A percentile compares a stretch with the other conserved stretches of the same genome.
These are phyloP conservation scores for Strix uralensis DNA, from an alignment of 2,113 vertebrate species.

Conservation along the genomic window DNA sequence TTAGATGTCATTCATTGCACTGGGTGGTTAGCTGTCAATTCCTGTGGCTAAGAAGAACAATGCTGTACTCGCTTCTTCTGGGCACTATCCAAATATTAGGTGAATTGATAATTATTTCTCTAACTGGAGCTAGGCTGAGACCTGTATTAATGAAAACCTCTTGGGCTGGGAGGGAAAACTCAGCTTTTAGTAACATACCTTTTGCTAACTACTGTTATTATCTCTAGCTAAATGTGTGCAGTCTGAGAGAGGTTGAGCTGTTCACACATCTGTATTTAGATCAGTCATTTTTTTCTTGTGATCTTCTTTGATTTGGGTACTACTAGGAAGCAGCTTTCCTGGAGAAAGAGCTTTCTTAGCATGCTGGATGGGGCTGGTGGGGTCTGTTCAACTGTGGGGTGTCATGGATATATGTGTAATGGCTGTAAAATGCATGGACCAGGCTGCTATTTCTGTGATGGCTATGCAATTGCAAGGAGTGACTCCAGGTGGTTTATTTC, in stretches of 20 bases:
- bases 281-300: not conserved
- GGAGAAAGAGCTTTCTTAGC: conserved; percentile 8
- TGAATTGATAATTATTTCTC: not conserved
- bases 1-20: conserved; percentile 12
- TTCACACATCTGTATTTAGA: not conserved
- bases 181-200: not conserved
- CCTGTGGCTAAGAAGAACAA: not conserved
- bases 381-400: conserved; percentile 28
- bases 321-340: conserved; percentile 37
- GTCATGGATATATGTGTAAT: conserved; percentile 3
- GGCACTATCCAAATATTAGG: not conserved
- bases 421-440: conserved; percentile 50
- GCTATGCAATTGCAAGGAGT: conserved; percentile 2
- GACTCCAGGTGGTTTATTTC: conserved; percentile 68
- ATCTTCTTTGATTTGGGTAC: not conserved
- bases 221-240: not conserved
- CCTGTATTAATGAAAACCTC: not conserved
- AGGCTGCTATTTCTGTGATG: not conserved
- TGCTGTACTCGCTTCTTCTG: not conserved
- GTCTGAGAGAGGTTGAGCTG: not conserved
- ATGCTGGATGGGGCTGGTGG: not conserved
- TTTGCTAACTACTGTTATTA: not conserved
- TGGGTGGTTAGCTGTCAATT: conserved; percentile 30
- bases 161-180: not conserved
- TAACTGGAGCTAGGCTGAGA: not conserved